These are phyloP conservation scores for Coreoperca whiteheadi DNA, from an alignment of 2,113 vertebrate species.

Conservation along the genomic window DNA sequence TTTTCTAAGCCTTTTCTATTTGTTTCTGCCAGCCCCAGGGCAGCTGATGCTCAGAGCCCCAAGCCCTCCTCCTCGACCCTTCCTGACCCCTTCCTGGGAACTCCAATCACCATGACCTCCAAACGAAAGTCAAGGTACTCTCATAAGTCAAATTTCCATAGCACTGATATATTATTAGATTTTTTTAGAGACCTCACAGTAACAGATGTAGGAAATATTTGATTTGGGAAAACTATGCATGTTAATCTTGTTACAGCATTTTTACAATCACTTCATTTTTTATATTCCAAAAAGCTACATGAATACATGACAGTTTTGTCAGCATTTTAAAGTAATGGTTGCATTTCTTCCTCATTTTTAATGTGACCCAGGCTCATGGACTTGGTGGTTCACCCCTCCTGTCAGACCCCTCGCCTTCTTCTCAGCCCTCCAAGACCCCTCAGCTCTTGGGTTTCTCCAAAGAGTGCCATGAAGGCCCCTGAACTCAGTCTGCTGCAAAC, in stretches of 20 bases:
- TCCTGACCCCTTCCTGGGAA: constrained; percentile 90
- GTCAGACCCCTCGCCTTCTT: constrained; percentile 70
- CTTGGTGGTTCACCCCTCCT: constrained; percentile 87
- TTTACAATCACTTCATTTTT: neutral
- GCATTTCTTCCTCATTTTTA: neutral
- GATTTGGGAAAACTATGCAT: neutral
- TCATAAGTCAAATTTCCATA: neutral
- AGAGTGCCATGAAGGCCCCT: constrained; percentile 79
- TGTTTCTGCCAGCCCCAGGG: constrained; percentile 74
- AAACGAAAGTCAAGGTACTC: constrained; percentile 90
- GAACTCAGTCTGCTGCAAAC: constrained; percentile 92
- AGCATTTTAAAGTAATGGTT: neutral
- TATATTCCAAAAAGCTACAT: neutral
- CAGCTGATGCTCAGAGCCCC: constrained; percentile 65
- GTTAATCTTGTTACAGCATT: neutral
- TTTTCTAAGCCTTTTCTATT: constrained; percentile 16
- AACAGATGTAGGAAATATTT: too few relatives aligned
- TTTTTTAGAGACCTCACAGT: too few relatives aligned
- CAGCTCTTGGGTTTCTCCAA: constrained; percentile 75
- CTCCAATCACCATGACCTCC: constrained; percentile 86
- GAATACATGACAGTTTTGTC: neutral
- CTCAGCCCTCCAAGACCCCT: constrained; percentile 77
- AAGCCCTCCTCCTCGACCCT: constrained; percentile 60
- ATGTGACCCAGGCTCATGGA: constrained; percentile 85
- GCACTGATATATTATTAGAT: neutral